Base-by-base conservation (phyloP, 2,888 invertebrate genomes). In the Rotaria macrura region DNA sequence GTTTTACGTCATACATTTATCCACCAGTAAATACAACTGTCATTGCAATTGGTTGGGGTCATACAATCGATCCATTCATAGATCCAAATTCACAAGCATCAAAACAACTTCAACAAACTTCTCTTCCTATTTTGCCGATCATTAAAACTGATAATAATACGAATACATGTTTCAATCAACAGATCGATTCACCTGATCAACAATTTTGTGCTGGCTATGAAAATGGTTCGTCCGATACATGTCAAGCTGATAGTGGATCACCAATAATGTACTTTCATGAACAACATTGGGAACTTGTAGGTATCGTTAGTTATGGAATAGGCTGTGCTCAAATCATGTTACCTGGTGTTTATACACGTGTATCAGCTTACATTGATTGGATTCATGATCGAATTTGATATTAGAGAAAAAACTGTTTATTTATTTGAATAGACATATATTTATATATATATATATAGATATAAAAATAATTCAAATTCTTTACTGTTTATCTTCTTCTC, bases 141-240 rank as follows among this genome's bases (percentile, higher is more conserved):
- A 34, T 65, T 6, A 25, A 65, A 34, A 20, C 25, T 65, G 17
- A 14, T 1, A 54, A 54, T 25, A 25, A 54, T 54, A 54, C 54
- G 9, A 54, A 54, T 54, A 2, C 25, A 34, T 34, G 65, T 65
- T 65, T 65, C 17, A 1, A 65, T 17, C 65, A 65, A 65, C 34
- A 34, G 34, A 65, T 34, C 25, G 65, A 29, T 65, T 65, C 34
- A 5, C 54, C 54, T 12, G 5, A 55, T 38, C 79, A 55, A 25
- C 85, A 85, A 55, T 83, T 85, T 83, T 85, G 85, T 43, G 85
- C 85, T 7, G 85, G 85, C 7, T 85, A 83, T 55, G 52, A 79
- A 40, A 55, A 85, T 43, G 85, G 85, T 10, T 20, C 29, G 14
- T 79, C 79, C 43, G 83, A 85, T 43, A 85, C 85, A 12, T 85